Percentiles rank a stretch among this genome's conserved stretches.
Conservation (phyloP, 2,797 vertebrate species). For the Sebastes steindachneri region DNA sequence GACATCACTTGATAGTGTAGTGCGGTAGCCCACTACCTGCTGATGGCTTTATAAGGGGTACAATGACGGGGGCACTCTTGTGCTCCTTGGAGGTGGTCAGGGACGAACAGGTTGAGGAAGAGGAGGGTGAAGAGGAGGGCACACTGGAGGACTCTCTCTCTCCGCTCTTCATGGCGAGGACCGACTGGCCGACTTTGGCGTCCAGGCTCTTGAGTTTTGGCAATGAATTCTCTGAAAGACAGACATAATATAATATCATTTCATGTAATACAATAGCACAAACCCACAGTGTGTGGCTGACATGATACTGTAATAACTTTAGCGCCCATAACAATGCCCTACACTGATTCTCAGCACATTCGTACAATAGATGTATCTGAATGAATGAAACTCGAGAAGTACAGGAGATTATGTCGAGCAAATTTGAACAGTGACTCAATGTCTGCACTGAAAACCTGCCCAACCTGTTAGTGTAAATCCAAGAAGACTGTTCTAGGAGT, state of each 20-base stretch:
- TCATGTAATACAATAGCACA: not conserved
- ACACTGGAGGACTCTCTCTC: slow-evolving; percentile 85
- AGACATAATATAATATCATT: not conserved
- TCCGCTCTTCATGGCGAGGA: slow-evolving; percentile 88
- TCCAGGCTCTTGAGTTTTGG: slow-evolving; percentile 91
- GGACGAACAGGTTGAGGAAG: slow-evolving; percentile 84
- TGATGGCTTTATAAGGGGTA: slow-evolving; percentile 97
- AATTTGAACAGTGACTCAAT: slow-evolving; percentile 52
- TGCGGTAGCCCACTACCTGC: slow-evolving; percentile 85
- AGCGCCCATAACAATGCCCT: slow-evolving; percentile 11
- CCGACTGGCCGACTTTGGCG: slow-evolving; percentile 87
- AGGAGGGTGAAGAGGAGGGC: slow-evolving; percentile 82
- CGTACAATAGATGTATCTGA: slow-evolving; percentile 43
- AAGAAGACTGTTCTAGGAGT: not conserved
- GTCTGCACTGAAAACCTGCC: slow-evolving; percentile 64
- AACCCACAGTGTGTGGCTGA: not conserved
- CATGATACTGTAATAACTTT: slow-evolving; percentile 29
- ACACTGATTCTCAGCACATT: not conserved
- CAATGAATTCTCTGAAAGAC: slow-evolving; percentile 93
- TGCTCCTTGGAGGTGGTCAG: slow-evolving; percentile 89
- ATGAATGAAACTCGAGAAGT: slow-evolving; percentile 61
- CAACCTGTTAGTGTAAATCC: slow-evolving; percentile 56
- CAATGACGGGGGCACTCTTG: slow-evolving; percentile 92
- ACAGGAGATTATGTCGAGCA: slow-evolving; percentile 21
- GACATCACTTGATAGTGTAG: not conserved